A percentile compares a stretch with the other conserved stretches of the same genome.
Evolutionary conservation across 2,113 vertebrate species (phyloP).

Genomic region (Ranitomeya variabilis): DNA sequence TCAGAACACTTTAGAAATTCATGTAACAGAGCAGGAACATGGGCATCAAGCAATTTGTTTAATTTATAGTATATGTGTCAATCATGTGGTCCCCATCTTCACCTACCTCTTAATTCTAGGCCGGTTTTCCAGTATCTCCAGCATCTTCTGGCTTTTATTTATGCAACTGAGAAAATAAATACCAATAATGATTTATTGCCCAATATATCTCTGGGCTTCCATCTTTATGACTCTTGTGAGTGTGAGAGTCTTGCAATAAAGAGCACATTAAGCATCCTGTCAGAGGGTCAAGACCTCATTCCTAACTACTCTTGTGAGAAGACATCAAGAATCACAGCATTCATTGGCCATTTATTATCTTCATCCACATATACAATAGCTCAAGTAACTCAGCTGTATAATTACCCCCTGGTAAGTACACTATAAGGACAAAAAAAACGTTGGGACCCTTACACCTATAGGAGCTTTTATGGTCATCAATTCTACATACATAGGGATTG

Average conservation of each 20-base stretch:
- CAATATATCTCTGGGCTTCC: neutral
- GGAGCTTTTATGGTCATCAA: no score
- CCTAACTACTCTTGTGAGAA: conserved; percentile 14
- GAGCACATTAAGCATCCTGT: neutral
- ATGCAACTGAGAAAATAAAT: conserved; percentile 20
- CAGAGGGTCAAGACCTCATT: neutral
- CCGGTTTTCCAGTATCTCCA: neutral
- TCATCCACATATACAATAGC: conserved; percentile 8
- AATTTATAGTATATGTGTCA: no score
- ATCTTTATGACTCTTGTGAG: neutral
- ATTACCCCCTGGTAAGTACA: neutral
- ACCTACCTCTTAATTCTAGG: neutral
- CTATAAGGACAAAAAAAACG: no score
- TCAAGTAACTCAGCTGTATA: neutral
- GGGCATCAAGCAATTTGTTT: no score
- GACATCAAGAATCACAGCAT: neutral
- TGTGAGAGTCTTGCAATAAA: neutral
- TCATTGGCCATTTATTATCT: conserved; percentile 13
- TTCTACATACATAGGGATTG: no score
- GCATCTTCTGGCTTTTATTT: conserved; percentile 8
- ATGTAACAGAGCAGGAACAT: no score
- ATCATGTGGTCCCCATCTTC: no score
- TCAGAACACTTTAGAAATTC: no score
- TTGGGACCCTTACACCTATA: no score
- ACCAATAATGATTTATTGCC: neutral